These are phyloP conservation scores for Toxonevra muliebris DNA, from an alignment of 2,888 invertebrate genomes.

Conservation along the genomic window DNA sequence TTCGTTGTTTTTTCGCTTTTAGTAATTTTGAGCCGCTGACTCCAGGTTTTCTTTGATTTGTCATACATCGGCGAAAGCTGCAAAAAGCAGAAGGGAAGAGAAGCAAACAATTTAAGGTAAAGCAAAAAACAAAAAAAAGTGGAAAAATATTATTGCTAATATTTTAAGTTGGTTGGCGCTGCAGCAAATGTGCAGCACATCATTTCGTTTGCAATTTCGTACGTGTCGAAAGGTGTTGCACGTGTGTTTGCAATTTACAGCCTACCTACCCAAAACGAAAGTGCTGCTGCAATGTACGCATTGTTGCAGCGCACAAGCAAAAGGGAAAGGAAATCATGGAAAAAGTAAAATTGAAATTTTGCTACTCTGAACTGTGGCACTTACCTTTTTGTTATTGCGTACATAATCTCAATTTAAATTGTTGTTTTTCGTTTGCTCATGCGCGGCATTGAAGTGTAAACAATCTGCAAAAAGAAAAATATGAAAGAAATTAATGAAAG, in stretches of 20 bases:
- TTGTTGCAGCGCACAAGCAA: background rate
- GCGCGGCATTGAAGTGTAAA: constrained; percentile 21
- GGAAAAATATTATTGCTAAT: no score
- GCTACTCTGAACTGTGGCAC: background rate
- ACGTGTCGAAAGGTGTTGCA: constrained; percentile 28
- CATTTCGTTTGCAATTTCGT: constrained; percentile 18
- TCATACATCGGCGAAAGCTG: constrained; percentile 62
- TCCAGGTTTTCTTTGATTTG: constrained; percentile 74
- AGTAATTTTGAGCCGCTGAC: constrained; percentile 73
- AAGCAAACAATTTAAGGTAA: background rate
- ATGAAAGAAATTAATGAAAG: constrained; percentile 7
- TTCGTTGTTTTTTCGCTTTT: constrained; percentile 67
- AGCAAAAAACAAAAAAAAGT: no score
- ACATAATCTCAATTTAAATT: constrained; percentile 57
- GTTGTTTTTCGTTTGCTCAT: constrained; percentile 12
- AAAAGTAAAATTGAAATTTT: constrained; percentile 4
- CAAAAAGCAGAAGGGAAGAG: constrained; percentile 17
- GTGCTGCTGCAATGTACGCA: background rate
- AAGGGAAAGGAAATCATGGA: no score
- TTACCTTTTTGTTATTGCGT: constrained; percentile 43
- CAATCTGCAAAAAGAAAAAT: background rate
- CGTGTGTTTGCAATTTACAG: constrained; percentile 9
- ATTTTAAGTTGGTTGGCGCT: no score
- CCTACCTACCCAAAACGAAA: background rate
- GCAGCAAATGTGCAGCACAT: no score